Conservation (phyloP, 2,113 vertebrate species). For the Octodon degus region DNA sequence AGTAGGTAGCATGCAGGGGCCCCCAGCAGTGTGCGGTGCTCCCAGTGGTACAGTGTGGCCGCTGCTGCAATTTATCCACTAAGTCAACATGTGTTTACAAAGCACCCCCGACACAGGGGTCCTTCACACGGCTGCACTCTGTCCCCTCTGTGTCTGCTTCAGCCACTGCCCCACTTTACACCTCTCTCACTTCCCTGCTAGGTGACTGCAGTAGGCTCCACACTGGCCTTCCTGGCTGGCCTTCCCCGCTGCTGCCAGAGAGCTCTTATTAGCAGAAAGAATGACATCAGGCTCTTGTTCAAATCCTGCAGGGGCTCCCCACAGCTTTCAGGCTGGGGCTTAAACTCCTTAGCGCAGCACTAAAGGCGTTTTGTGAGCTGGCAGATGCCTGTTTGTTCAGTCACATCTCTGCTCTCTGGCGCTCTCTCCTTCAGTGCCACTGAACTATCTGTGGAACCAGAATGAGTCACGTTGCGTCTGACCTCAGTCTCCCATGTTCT, state of each 20-base stretch:
- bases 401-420: background rate
- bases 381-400: conserved; percentile 22
- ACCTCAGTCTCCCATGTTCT: background rate
- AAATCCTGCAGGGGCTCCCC: conserved; percentile 34
- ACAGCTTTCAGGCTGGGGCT: background rate
- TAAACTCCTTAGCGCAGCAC: conserved; percentile 21
- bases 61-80: background rate
- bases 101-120: background rate
- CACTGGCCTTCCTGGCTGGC: background rate
- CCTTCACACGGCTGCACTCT: background rate
- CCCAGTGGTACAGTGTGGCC: background rate
- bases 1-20: background rate
- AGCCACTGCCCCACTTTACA: background rate
- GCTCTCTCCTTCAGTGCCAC: background rate
- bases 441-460: background rate
- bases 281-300: conserved; percentile 38
- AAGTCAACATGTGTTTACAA: background rate
- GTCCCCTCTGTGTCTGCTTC: background rate
- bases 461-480: background rate
- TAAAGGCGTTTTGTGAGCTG: background rate
- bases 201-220: background rate
- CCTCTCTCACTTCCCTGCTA: background rate
- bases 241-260: background rate
- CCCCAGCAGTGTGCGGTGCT: background rate
- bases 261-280: conserved; percentile 31